phyloP scores from a whole-genome alignment of 2,888 invertebrate genomes.

The Standfussiana lucernea region DNA sequence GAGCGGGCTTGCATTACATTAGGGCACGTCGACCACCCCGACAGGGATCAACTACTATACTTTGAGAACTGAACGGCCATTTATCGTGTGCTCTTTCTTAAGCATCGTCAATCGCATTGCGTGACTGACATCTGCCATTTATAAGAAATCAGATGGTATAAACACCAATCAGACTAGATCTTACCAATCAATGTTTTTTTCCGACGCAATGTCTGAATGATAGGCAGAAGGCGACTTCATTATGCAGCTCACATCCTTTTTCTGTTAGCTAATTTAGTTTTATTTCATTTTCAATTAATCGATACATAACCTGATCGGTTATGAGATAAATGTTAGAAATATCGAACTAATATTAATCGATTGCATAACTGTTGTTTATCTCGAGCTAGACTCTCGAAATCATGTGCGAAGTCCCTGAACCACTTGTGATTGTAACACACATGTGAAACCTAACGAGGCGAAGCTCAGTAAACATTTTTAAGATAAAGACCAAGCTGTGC shows the following conservation, averaged over 20 bases:
- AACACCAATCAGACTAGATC: constrained; percentile 70
- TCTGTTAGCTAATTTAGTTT: constrained; percentile 18
- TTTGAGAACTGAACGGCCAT: constrained; percentile 77
- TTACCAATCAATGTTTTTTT: constrained; percentile 55
- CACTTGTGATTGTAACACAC: constrained; percentile 40
- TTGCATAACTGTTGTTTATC: constrained; percentile 49
- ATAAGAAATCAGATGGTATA: constrained; percentile 76
- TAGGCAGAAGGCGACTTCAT: constrained; percentile 37
- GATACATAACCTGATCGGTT: constrained; percentile 33
- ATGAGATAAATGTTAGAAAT: constrained; percentile 27
- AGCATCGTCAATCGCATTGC: constrained; percentile 68
- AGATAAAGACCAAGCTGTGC: constrained; percentile 40
- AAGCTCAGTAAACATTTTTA: constrained; percentile 35
- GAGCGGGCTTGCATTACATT: constrained; percentile 84
- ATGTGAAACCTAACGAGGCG: constrained; percentile 33
- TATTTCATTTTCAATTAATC: constrained; percentile 37
- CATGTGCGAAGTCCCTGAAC: constrained; percentile 47
- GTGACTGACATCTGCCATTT: constrained; percentile 78
- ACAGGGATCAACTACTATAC: constrained; percentile 74
- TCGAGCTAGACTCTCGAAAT: constrained; percentile 36
- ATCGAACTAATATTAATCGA: constrained; percentile 11
- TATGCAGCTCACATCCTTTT: constrained; percentile 40
- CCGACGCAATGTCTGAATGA: constrained; percentile 47
- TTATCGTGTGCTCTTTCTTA: constrained; percentile 77
- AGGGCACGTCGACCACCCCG: constrained; percentile 82